Percentiles rank a stretch among this genome's conserved stretches.
These are phyloP conservation scores for Theodoxus fluviatilis DNA, from an alignment of 2,888 invertebrate species.

Conservation along the genomic window DNA sequence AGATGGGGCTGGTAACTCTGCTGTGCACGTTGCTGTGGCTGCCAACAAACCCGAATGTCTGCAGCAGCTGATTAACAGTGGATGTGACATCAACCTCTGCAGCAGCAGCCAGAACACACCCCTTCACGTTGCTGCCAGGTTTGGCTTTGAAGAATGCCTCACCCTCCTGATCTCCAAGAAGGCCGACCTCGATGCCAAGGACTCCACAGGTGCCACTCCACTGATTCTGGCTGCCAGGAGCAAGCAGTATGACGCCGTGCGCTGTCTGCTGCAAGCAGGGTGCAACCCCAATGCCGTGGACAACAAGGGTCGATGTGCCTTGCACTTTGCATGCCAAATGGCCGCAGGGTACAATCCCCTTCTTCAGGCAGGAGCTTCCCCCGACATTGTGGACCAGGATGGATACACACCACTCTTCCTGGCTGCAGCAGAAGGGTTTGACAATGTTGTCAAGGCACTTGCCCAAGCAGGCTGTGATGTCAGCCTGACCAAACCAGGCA, in stretches of 20 bases:
- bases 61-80: conserved; percentile 28
- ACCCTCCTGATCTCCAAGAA: conserved; percentile 42
- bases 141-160: conserved; percentile 42
- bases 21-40: conserved; percentile 38
- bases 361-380: conserved; percentile 37
- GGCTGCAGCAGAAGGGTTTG: too few relatives aligned
- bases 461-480: too few relatives aligned
- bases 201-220: conserved; percentile 51
- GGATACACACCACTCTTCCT: too few relatives aligned
- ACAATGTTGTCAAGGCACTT: too few relatives aligned
- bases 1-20: conserved; percentile 31
- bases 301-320: conserved; percentile 67
- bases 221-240: conserved; percentile 48
- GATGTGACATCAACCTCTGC: conserved; percentile 27
- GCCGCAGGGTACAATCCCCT: conserved; percentile 52
- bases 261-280: conserved; percentile 37
- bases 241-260: conserved; percentile 40
- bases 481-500: too few relatives aligned
- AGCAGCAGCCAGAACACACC: conserved; percentile 41
- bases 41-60: conserved; percentile 30
- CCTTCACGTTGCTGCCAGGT: conserved; percentile 49
- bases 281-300: conserved; percentile 48
- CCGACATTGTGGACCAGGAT: too few relatives aligned
- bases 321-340: conserved; percentile 64
- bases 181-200: conserved; percentile 43